Conservation (phyloP, 2,888 invertebrate species). For the Plagodis dolabraria region DNA sequence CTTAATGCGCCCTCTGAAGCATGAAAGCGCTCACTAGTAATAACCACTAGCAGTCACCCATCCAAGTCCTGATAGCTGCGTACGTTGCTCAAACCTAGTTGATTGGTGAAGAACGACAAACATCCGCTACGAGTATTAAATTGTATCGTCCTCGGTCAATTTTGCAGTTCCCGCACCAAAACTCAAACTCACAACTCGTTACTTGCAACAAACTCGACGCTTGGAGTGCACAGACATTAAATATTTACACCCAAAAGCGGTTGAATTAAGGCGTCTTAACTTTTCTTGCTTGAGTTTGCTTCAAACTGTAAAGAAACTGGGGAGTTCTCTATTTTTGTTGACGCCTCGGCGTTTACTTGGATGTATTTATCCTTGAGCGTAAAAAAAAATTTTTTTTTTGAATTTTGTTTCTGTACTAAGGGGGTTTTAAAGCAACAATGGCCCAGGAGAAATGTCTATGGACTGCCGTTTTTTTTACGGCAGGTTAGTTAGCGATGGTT, state of each 20-base stretch:
- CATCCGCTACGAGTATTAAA: neutral
- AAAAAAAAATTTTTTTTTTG: neutral
- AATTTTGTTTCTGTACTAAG: too few relatives aligned
- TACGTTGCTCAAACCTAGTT: too few relatives aligned
- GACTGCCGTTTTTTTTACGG: too few relatives aligned
- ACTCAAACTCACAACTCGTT: conserved; percentile 44
- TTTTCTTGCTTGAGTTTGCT: conserved; percentile 6
- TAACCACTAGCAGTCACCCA: too few relatives aligned
- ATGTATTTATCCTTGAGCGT: neutral
- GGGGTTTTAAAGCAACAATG: too few relatives aligned
- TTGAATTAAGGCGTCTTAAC: conserved; percentile 9
- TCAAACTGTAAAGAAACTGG: conserved; percentile 6
- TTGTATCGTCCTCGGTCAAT: neutral
- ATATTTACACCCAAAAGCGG: conserved; percentile 34
- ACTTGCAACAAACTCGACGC: conserved; percentile 48
- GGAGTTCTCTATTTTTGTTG: conserved; percentile 7
- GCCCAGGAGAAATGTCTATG: too few relatives aligned
- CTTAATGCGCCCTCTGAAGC: too few relatives aligned
- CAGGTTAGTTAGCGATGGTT: too few relatives aligned
- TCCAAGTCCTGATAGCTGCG: too few relatives aligned
- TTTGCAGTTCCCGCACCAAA: neutral
- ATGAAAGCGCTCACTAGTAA: too few relatives aligned
- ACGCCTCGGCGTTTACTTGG: conserved; percentile 1
- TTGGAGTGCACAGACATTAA: conserved; percentile 42
- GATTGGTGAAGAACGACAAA: neutral